A percentile compares a stretch with the other conserved stretches of the same genome.
Conservation (phyloP, 2,888 invertebrate species). For the Leptothorax acervorum region DNA sequence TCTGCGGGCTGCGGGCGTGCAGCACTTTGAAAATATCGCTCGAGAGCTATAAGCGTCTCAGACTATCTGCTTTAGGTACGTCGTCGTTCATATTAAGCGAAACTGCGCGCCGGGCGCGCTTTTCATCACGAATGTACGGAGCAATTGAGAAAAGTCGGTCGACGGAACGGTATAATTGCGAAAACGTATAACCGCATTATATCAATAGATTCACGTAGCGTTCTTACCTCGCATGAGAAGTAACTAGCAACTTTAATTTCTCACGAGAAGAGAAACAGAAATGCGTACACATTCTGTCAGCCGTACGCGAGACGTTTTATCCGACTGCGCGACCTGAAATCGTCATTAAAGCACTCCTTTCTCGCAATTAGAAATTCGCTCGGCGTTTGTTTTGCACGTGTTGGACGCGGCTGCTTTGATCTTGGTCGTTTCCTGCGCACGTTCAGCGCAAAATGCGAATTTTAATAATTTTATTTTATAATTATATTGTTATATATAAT, state of each 20-base stretch:
- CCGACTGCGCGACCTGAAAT: background rate
- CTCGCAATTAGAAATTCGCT: background rate
- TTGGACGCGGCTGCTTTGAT: background rate
- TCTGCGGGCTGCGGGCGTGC: background rate
- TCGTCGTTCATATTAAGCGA: constrained; percentile 46
- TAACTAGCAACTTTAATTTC: constrained; percentile 14
- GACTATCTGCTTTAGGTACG: constrained; percentile 49
- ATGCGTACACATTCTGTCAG: background rate
- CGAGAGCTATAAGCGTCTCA: constrained; percentile 46
- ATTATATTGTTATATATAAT: too few species aligned
- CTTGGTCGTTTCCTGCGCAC: background rate
- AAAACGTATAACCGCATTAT: constrained; percentile 27
- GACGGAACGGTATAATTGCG: constrained; percentile 48
- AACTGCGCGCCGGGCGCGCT: constrained; percentile 27
- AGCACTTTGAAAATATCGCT: constrained; percentile 50
- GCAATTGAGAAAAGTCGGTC: constrained; percentile 51
- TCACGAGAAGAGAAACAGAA: background rate
- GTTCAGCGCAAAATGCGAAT: background rate
- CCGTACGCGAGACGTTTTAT: background rate
- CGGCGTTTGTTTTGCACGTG: background rate
- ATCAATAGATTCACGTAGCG: constrained; percentile 8
- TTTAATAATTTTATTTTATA: background rate
- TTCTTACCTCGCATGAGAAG: background rate
- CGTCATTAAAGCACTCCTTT: background rate
- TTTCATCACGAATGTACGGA: constrained; percentile 41